Conservation (phyloP, 2,113 vertebrate genomes). For the Gavia stellata region DNA sequence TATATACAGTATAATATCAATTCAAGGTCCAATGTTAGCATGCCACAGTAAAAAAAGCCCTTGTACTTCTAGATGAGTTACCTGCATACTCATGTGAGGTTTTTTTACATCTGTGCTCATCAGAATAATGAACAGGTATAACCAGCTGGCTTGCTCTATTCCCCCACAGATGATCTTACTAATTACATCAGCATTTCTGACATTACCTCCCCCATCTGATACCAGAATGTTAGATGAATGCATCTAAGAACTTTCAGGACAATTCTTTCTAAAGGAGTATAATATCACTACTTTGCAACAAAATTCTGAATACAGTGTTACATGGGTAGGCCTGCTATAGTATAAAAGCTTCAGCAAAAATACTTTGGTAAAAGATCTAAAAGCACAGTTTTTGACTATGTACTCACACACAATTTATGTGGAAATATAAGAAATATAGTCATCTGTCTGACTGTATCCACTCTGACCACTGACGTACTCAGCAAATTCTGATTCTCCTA, state of each 20-base stretch:
- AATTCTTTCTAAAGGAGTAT: background rate
- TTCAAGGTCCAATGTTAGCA: background rate
- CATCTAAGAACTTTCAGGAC: background rate
- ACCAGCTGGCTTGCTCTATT: background rate
- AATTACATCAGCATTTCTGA: background rate
- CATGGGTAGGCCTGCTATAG: background rate
- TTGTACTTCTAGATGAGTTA: background rate
- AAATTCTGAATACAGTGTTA: background rate
- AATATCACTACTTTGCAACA: background rate
- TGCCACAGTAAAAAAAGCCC: background rate
- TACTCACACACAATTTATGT: background rate
- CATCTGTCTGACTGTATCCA: background rate
- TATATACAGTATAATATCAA: background rate
- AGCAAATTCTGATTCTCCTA: background rate
- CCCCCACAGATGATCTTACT: background rate
- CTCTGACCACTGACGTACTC: background rate
- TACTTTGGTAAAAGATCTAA: background rate
- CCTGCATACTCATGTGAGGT: background rate
- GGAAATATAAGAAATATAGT: background rate
- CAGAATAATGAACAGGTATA: background rate
- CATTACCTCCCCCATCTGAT: background rate
- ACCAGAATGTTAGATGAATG: background rate
- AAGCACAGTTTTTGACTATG: background rate
- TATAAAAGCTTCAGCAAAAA: background rate
- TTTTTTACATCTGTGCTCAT: background rate